Base-by-base conservation (phyloP, 64 coral and sea anemone species). In the Montipora efflorescens region DNA sequence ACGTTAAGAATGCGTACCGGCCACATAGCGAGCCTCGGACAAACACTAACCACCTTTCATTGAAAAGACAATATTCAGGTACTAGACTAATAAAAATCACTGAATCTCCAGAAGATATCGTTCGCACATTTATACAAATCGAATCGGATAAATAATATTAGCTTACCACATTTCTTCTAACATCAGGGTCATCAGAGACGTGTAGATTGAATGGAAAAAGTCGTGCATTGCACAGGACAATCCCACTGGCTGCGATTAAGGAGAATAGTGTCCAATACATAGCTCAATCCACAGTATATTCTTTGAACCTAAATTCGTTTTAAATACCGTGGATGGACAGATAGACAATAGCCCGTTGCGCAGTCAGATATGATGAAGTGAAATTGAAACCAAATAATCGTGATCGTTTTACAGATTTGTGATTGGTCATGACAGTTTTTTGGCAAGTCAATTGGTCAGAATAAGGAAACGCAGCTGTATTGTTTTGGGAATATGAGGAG, bases 161-260 rank as follows among this genome's bases (percentile, higher is more conserved):
- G 9, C 81, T 68, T n/a, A 84, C 81, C 59, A 84, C 81, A 84
- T 84, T 84, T 62, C 81, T 84, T 47, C 13, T 8, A 9, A 67
- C 81, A 21, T 84, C 81, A 18, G 59, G 59, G 62, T 84, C 61
- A 9, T 23, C 45, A 10, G 59, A n/a, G 18, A 16, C 10, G 18
- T 46, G 7, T 68, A 58, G 81, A 5, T 84, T 67, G 36, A 84
- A 67, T 16, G 81, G 81, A 45, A 84, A 48, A 45, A 84, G 67
- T 67, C 36, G 15, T 4, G 57, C 81, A 2, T 20, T 44, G 16
- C 16, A 62, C 1, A 61, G 14, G 8, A 82, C 7, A 2, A 15
- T 25, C 47, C 36, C 47, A 84, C 57, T 48, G 59, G 16, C 15
- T 45, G 16, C 61, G 12, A 84, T 84, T 13, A 77, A 14, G 15